Evolutionary conservation across 2,888 invertebrate species (phyloP), one percentile per base, ranked within the genome.

Genomic region (Sphecodes monilicornis): DNA sequence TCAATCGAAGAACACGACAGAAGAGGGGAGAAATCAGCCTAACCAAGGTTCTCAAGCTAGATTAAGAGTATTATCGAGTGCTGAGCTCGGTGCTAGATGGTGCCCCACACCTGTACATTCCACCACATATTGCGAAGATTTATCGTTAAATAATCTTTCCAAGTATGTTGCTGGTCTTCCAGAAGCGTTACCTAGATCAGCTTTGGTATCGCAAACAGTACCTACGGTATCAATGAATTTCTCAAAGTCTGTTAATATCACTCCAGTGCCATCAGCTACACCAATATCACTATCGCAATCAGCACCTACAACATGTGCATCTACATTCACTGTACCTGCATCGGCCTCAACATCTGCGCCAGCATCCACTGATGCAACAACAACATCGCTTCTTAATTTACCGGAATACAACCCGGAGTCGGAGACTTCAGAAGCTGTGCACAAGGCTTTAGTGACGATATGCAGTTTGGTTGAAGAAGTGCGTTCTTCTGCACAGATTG

Each of bases 61-160:
- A 81, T 73, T 88, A 50, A 83, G 88, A 74, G 87, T 88, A 76
- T 71, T 81, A 36, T 75, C 87, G 26, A 80, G 88, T 66, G 85
- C 79, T 71, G 91, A 91, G 68, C 71, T 91, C 3, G 91, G 91
- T 57, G 81, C 91, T 13, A 88, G 89, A 54, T 91, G 91, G 91
- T 90, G 90, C 41, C 90, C 90, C 1, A 90, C 91, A 32, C 91
- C 90, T 41, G 11, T 85, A 64, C 22, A 41, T 50, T 22, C 39
- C 41, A 13, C 70, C 39, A 22, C 32, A 29, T n/a, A 32, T 43
- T 26, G n/a, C 72, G n/a, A 64, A 46, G 6, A 26, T 11, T 54
- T 60, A 57, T 29, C 36, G 22, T 36, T 57, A 3, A 16, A 73
- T 57, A 57, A 4, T 41, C 3, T 13, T 36, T 16, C 16, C 6